A percentile compares a stretch with the other conserved stretches of the same genome.
Conservation (phyloP, 2,888 invertebrate genomes). For the Polydesmus complanatus region DNA sequence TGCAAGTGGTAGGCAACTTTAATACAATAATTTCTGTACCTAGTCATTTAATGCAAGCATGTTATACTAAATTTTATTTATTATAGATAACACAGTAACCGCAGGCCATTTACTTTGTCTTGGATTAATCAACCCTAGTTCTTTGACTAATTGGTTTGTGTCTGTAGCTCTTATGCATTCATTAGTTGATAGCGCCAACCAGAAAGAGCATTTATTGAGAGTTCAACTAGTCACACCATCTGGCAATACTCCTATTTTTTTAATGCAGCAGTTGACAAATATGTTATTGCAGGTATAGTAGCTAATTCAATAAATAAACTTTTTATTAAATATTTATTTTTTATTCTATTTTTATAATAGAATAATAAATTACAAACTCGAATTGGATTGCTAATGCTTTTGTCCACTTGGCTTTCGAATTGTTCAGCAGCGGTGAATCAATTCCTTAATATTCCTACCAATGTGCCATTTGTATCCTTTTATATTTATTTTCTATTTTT, state of each 20-base stretch:
- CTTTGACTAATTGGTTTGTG: conserved; percentile 89
- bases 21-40: background rate
- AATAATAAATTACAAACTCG: conserved; percentile 63
- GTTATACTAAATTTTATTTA: background rate
- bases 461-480: conserved; percentile 55
- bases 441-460: conserved; percentile 63
- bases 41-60: background rate
- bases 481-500: conserved; percentile 25
- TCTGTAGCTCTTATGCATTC: conserved; percentile 81
- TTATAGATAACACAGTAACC: conserved; percentile 35
- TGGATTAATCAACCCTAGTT: conserved; percentile 75
- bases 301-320: background rate
- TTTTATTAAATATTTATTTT: conserved; percentile 3
- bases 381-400: conserved; percentile 78
- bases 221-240: conserved; percentile 77
- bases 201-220: conserved; percentile 75
- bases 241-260: conserved; percentile 69
- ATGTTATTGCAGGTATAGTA: conserved; percentile 50
- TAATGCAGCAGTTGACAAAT: conserved; percentile 75
- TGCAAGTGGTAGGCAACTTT: conserved; percentile 43
- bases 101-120: conserved; percentile 81
- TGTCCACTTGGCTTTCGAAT: conserved; percentile 74
- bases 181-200: conserved; percentile 56
- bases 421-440: conserved; percentile 70
- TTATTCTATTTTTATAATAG: conserved; percentile 31